phyloP scores from a whole-genome alignment of 2,797 vertebrate species.

The Gallinago stenura region DNA sequence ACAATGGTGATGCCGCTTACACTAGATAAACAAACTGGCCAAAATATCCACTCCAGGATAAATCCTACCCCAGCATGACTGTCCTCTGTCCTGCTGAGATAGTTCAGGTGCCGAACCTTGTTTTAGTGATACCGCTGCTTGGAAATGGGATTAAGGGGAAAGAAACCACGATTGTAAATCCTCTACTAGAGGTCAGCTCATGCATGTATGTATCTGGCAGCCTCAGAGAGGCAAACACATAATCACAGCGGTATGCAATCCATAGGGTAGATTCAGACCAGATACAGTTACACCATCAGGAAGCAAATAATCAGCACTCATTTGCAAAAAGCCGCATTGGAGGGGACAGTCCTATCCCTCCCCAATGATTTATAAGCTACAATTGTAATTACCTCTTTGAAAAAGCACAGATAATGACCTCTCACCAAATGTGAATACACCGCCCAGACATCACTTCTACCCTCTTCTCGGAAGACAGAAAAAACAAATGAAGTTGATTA shows the following conservation, averaged over 20 bases:
- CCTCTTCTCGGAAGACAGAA: conserved; percentile 3
- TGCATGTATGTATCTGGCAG: conserved; percentile 66
- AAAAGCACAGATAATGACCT: conserved; percentile 59
- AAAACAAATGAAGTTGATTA: conserved; percentile 44
- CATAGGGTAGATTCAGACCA: conserved; percentile 58
- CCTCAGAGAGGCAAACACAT: conserved; percentile 68
- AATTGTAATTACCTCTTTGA: conserved; percentile 75
- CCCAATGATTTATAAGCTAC: conserved; percentile 73
- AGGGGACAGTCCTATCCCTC: conserved; percentile 53
- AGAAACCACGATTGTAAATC: conserved; percentile 33
- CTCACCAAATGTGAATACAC: conserved; percentile 25
- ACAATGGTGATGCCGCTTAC: not conserved
- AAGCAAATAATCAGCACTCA: conserved; percentile 47
- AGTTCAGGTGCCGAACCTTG: conserved; percentile 18
- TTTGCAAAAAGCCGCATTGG: conserved; percentile 66
- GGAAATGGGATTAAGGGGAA: conserved; percentile 9
- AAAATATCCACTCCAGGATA: not conserved
- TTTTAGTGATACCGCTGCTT: not conserved
- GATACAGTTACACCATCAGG: conserved; percentile 66
- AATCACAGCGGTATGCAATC: conserved; percentile 67
- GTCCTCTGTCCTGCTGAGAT: not conserved
- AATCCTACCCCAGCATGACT: not conserved
- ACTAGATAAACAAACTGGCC: not conserved
- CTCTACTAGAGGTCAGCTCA: conserved; percentile 69
- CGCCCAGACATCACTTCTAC: conserved; percentile 27